Evolutionary conservation across 2,888 invertebrate species (phyloP), one percentile per base, ranked within the genome.

Genomic region (Synergus laeviventris): DNA sequence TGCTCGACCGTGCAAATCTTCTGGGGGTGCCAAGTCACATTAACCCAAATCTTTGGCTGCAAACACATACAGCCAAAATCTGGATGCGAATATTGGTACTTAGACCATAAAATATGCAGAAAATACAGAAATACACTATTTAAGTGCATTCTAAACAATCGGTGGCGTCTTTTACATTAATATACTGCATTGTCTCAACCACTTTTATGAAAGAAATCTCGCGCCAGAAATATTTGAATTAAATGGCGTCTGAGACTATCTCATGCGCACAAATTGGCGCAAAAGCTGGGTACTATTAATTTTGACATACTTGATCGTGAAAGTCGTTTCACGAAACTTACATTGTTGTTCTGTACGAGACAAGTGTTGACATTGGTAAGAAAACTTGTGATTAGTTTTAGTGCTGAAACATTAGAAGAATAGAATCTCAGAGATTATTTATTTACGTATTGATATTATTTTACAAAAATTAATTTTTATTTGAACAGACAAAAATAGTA

Each of bases 11-110:
- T 42, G 31, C 39, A 31, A 76, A 60, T 76, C 45, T 60, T 42
- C 70, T n/a, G 39, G 18, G 59, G 76, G 77, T 87, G 86, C 85
- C 86, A 87, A 86, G 82, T 85, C 80, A 82, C 84, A 85, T 88
- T 86, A 87, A 86, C 85, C 86, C 81, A 85, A 83, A 86, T 87
- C 78, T 81, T 73, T 73, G 76, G 74, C 76, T 78, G 79, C 80
- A 79, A 81, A 79, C 79, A 74, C 76, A 62, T 74, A 45, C 64
- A 54, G 14, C 56, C 14, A 39, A 56, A 56, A 39, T 18, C 39
- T 14, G 16, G 38, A 60, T 60, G 70, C 59, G 42, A 56, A 60
- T 18, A 38, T 66, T 66, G 66, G 9, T 66, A 14, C 49, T 45
- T 36, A n/a, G 49, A 5, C n/a, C 49, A 70, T 70, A 31, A 70